A percentile compares a stretch with the other conserved stretches of the same genome.
These are phyloP conservation scores for Neodontobutis hainanensis DNA, from an alignment of 2,113 vertebrate genomes.

Conservation along the genomic window DNA sequence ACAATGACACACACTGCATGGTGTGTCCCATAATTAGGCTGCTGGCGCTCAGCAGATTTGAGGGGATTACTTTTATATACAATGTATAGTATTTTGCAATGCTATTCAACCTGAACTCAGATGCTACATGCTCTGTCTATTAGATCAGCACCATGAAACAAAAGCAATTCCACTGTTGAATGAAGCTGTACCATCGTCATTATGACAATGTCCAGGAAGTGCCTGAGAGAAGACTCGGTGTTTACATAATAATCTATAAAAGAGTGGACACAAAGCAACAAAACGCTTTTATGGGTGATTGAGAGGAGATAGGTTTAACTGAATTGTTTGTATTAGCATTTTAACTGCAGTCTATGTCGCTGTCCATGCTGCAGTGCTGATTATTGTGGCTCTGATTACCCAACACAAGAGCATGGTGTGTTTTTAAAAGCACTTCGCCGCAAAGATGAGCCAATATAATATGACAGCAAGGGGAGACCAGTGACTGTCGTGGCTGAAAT, in stretches of 20 bases:
- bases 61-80: slow-evolving; percentile 25
- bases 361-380: slow-evolving; percentile 51
- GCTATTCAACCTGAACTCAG: slow-evolving; percentile 28
- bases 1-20: slow-evolving; percentile 13
- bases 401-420: slow-evolving; percentile 3
- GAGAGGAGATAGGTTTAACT: slow-evolving; percentile 63
- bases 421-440: slow-evolving; percentile 30
- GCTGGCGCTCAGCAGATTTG: slow-evolving; percentile 20
- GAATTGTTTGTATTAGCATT: slow-evolving; percentile 67
- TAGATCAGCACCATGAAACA: slow-evolving; percentile 52
- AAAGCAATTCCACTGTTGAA: slow-evolving; percentile 55
- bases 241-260: slow-evolving; percentile 64
- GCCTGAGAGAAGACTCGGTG: slow-evolving; percentile 46
- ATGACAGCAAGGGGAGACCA: slow-evolving; percentile 17
- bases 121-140: slow-evolving; percentile 47
- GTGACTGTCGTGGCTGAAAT: slow-evolving; percentile 34
- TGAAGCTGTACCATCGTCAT: slow-evolving; percentile 49
- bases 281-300: slow-evolving; percentile 51
- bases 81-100: slow-evolving; percentile 32
- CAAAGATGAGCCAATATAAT: slow-evolving; percentile 48
- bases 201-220: slow-evolving; percentile 54
- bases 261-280: slow-evolving; percentile 52
- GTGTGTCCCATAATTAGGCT: slow-evolving; percentile 27
- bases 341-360: slow-evolving; percentile 53
- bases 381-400: slow-evolving; percentile 45